These are phyloP conservation scores for Caerostris extrusa DNA, from an alignment of 1,140 invertebrate genomes.

Conservation along the genomic window DNA sequence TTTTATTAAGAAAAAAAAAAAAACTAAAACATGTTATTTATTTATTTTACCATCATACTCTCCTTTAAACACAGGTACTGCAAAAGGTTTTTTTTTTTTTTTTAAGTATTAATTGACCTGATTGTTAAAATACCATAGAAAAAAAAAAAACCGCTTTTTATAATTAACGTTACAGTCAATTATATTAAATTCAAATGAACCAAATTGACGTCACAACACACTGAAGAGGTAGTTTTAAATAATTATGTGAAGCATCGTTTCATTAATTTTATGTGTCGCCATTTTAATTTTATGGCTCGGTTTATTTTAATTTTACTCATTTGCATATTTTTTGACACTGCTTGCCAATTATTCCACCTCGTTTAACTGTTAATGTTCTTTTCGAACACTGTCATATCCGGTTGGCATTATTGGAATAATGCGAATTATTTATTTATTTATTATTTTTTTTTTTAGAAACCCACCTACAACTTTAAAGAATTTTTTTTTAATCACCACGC, in stretches of 20 bases:
- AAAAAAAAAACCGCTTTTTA: too few relatives aligned
- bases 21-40: too few relatives aligned
- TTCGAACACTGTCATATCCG: not conserved
- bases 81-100: too few relatives aligned
- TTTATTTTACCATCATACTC: too few relatives aligned
- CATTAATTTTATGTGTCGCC: not conserved
- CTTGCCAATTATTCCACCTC: conserved; percentile 8
- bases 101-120: too few relatives aligned
- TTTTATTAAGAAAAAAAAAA: too few relatives aligned
- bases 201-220: not conserved
- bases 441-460: not conserved
- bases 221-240: not conserved
- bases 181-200: not conserved
- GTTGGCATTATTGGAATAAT: not conserved
- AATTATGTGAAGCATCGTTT: not conserved
- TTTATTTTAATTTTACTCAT: not conserved
- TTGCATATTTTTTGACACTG: not conserved
- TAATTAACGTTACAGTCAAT: not conserved
- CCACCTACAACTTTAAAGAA: not conserved
- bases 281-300: not conserved
- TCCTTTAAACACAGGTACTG: too few relatives aligned
- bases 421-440: not conserved
- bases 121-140: too few relatives aligned
- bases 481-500: not conserved
- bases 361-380: not conserved